These are phyloP conservation scores for Sterna hirundo DNA, from an alignment of 2,113 vertebrate genomes.

Conservation along the genomic window DNA sequence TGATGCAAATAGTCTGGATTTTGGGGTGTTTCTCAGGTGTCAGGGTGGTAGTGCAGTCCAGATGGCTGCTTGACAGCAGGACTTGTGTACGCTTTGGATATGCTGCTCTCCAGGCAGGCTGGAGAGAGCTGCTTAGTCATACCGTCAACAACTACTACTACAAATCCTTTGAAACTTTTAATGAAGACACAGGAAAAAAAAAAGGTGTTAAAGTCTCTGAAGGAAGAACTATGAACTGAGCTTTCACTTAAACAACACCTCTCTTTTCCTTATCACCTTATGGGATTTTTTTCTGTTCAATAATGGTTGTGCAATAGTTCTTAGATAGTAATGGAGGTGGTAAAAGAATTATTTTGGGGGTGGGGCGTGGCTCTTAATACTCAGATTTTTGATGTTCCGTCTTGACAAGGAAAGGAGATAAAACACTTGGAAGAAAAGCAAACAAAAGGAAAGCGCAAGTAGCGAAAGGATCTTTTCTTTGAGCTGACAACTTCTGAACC, in stretches of 20 bases:
- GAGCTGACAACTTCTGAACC: not conserved
- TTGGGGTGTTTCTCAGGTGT: conserved; percentile 1
- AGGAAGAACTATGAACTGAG: not conserved
- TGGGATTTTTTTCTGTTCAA: not conserved
- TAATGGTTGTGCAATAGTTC: not conserved
- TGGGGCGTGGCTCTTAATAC: not conserved
- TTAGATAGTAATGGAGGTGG: not conserved
- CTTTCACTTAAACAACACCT: not conserved
- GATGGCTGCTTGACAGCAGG: not conserved
- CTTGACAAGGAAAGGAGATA: not conserved
- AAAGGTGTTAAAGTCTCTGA: not conserved
- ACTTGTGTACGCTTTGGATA: not conserved
- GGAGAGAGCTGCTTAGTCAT: not conserved
- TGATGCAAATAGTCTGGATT: not conserved
- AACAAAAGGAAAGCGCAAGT: not conserved
- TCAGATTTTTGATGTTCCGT: not conserved
- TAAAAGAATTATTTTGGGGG: not conserved
- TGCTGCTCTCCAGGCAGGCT: not conserved
- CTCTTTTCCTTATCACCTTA: not conserved
- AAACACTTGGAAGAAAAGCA: not conserved
- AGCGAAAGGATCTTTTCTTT: not conserved
- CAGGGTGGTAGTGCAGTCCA: not conserved
- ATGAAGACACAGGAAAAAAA: not conserved
- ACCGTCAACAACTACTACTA: not conserved
- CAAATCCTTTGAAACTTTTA: not conserved